Evolutionary conservation across 2,888 invertebrate genomes (phyloP), one percentile per base, ranked within the genome.

Genomic region (Noctua comes): DNA sequence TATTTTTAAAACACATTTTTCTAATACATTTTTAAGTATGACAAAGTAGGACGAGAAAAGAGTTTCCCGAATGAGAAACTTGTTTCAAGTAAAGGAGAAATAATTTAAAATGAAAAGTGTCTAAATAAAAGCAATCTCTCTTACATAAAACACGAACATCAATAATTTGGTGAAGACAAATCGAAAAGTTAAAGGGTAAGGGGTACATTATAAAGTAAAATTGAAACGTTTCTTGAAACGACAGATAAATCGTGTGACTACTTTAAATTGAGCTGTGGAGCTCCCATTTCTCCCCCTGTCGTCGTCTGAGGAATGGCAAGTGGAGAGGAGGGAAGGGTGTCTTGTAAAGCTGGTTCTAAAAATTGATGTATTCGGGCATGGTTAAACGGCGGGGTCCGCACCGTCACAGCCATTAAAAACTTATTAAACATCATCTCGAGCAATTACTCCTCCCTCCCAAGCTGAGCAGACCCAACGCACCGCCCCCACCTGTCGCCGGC

Each of bases 361-460:
- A 90, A 91, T 91, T 91, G 88, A 91, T 91, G 89, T 93, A 92
- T 94, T 93, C 90, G 92, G 93, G 91, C 90, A 91, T 90, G 92
- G 92, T 94, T 96, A 95, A 95, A 92, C 94, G 94, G 85, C 92
- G 92, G 93, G 90, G 92, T 92, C 91, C 93, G 92, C 92, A 90
- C 92, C 95, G 94, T 94, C 93, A 95, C 94, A 94, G 97, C 97
- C 97, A 97, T 97, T 97, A 97, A 97, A 97, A 97, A 97, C 97
- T 97, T 97, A 97, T 97, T 97, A 97, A 97, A 97, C 97, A 97
- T 97, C 97, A 97, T 97, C 97, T 97, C 97, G 95, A 94, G 96
- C 97, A 97, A 97, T 97, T 97, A 97, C 97, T 94, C 93, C 93
- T 94, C 94, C 95, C 94, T 80, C 88, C 83, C 66, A 78, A 87